Evolutionary conservation across 2,888 invertebrate genomes (phyloP), one percentile per base, ranked within the genome.

Genomic region (Alentia gelatinosa): DNA sequence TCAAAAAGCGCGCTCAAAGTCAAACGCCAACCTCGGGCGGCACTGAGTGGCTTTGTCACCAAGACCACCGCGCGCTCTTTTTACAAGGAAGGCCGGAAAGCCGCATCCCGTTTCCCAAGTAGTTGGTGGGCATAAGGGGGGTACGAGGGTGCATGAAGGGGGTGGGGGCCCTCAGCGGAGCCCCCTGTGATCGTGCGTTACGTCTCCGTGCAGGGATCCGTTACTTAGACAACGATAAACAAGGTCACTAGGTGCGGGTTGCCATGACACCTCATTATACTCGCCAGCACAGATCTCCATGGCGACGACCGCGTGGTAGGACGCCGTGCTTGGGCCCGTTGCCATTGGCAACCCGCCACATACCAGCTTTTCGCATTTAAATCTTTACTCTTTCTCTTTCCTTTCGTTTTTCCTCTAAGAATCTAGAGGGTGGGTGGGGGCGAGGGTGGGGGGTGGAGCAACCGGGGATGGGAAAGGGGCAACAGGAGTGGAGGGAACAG

Each of bases 231-330:
- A 47, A 86, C 86, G 26, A 42, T 47, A 42, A 86, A 86, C 42
- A 86, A 30, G 86, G 86, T 86, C 86, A 86, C 1, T 19, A 47
- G 50, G 86, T 86, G 50, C 86, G 1, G 33, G 50, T 50, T 86
- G 42, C 86, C 86, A 86, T 86, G 86, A 47, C 86, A 86, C 50
- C 86, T 86, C 86, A 86, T 86, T 86, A 86, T 42, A 79, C 23
- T 9, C 79, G 37, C 35, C 15, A 37, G 12, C 63, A 26, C n/a
- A 5, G 23, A 5, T 47, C 5, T 79, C 79, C 79, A 79, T 35
- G 35, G n/a, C 37, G 26, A 35, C 79, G 15, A n/a, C 37, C 35
- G n/a, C 15, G 30, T 68, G 68, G 4, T 3, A 3, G 68, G 5
- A 23, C 79, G 37, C 37, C 35, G 79, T 50, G 35, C 15, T 33